Evolutionary conservation across 2,113 vertebrate genomes (phyloP), one percentile per base, ranked within the genome.

Genomic region (Dipodomys merriami): DNA sequence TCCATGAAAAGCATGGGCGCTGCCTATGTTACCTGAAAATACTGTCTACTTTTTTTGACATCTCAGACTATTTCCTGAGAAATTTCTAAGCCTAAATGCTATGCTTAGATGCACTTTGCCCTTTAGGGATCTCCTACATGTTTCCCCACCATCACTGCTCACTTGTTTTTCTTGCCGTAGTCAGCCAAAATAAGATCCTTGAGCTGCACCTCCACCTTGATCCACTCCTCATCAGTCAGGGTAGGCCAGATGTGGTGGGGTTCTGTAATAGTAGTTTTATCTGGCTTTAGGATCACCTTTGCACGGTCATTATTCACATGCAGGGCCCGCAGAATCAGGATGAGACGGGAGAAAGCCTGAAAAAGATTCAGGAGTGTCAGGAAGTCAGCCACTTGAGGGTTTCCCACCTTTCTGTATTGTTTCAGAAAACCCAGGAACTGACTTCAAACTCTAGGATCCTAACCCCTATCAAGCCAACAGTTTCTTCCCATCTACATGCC

Each of bases 101-200:
- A 35, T 90, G 49, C 3, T 11, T 35, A 20, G 64, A 90, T 23
- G 29, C 1, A 11, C 84, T 22, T 82, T 7, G 7, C 25, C 46
- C 53, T 16, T 44, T 60, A 5, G 0, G 4, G 33, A 57, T 33
- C 39, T 68, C 15, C 44, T 25, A 2, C 30, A 7, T 18, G 7
- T 6, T 12, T 60, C 57, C 81, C 88, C 30, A 20, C 7, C 16
- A 22, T 33, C 49, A 33, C 1, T 2, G 78, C 99, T 98, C 96
- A 99, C 99, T 99, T 99, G 98, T 99, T 99, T 98, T 99, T 99
- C 98, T 99, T 99, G 97, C 99, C 99, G 0, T 99, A 99, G 96
- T 99, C 99, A 0, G 99, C 99, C 96, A 99, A 97, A 96, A 99
- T 99, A 30, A 99, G 98, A 97, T 99, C 99, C 92, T 99, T 99